Conservation (phyloP, 2,888 invertebrate genomes). For the Heteropelma amictum region DNA sequence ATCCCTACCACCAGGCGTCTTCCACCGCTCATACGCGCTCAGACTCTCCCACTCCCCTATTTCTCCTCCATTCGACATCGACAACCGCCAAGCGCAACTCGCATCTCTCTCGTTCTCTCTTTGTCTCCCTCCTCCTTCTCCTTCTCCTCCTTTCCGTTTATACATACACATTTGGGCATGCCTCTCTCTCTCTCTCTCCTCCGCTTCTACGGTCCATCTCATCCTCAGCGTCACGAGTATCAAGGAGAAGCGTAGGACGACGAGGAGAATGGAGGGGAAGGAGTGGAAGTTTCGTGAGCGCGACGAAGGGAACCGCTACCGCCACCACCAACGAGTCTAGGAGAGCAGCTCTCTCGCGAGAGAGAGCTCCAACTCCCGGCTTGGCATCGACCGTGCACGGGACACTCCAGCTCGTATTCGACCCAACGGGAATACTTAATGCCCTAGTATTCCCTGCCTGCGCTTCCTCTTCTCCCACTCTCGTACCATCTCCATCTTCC, state of each 20-base stretch:
- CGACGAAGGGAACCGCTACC: slow-evolving; percentile 30
- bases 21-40: slow-evolving; percentile 36
- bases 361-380: slow-evolving; percentile 61
- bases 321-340: slow-evolving; percentile 38
- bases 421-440: slow-evolving; percentile 77
- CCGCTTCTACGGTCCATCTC: slow-evolving; percentile 19
- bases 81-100: slow-evolving; percentile 31
- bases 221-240: slow-evolving; percentile 37
- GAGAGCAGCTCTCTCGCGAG: slow-evolving; percentile 53
- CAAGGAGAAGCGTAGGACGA: not conserved
- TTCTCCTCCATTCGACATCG: slow-evolving; percentile 34
- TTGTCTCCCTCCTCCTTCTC: not conserved
- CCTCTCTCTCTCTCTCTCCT: slow-evolving; percentile 5
- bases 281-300: slow-evolving; percentile 36
- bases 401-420: slow-evolving; percentile 65
- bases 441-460: slow-evolving; percentile 63
- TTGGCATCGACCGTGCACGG: slow-evolving; percentile 73
- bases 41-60: slow-evolving; percentile 10
- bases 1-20: slow-evolving; percentile 44
- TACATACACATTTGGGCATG: too few relatives aligned
- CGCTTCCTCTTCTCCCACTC: slow-evolving; percentile 38
- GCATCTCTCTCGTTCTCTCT: not conserved
- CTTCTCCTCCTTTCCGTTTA: not conserved
- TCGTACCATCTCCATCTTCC: slow-evolving; percentile 36
- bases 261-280: not conserved